A percentile compares a stretch with the other conserved stretches of the same genome.
Conservation (phyloP, 2,888 invertebrate species). For the Molanna angustata region DNA sequence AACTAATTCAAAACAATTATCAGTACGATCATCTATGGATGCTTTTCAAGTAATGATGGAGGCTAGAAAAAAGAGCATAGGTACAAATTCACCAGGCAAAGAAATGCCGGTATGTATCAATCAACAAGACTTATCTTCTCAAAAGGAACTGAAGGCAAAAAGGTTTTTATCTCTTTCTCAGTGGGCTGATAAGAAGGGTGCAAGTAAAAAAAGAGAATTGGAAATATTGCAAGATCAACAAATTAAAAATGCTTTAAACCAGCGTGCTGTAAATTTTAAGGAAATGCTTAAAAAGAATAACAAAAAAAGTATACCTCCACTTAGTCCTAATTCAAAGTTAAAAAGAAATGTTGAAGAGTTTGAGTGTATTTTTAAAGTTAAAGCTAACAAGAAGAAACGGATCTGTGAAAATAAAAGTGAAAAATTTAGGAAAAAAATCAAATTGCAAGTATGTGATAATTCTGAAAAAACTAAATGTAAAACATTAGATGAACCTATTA, state of each 20-base stretch:
- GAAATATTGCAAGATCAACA: constrained; percentile 55
- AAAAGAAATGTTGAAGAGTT: constrained; percentile 1
- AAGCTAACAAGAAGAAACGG: background rate
- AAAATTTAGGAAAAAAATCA: background rate
- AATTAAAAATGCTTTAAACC: constrained; percentile 58
- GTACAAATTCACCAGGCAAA: constrained; percentile 62
- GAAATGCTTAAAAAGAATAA: constrained; percentile 21
- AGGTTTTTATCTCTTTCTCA: constrained; percentile 56
- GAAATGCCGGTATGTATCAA: constrained; percentile 40
- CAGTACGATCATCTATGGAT: constrained; percentile 40
- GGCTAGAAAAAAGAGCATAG: constrained; percentile 61
- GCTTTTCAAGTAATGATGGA: constrained; percentile 69
- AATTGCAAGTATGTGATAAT: background rate
- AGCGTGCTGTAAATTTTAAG: constrained; percentile 55
- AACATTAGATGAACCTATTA: background rate
- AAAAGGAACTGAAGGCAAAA: constrained; percentile 44
- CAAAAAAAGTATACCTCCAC: constrained; percentile 31
- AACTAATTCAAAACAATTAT: too few species aligned
- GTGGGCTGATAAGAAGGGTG: constrained; percentile 64
- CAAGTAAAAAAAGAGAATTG: constrained; percentile 56
- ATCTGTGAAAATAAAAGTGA: background rate
- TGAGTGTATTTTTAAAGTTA: constrained; percentile 5
- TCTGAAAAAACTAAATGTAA: background rate
- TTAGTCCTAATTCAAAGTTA: constrained; percentile 11
- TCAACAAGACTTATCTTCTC: constrained; percentile 39